Evolutionary conservation across 2,888 invertebrate genomes (phyloP).

Genomic region (Malthinus flaveolus): DNA sequence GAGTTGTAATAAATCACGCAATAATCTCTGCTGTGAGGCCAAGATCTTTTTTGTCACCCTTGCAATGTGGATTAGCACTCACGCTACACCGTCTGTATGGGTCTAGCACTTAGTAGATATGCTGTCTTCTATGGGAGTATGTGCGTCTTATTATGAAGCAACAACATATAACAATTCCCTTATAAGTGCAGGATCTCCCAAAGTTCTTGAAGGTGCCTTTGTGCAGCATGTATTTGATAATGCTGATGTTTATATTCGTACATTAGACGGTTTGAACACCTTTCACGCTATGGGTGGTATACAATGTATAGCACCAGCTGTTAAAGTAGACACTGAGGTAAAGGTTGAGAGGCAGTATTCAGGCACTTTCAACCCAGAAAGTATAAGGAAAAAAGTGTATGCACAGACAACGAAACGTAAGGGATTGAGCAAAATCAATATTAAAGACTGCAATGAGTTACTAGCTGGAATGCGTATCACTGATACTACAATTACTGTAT

Average conservation of each 20-base stretch:
- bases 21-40: too few species aligned
- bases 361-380: too few species aligned
- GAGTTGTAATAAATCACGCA: too few species aligned
- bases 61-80: too few species aligned
- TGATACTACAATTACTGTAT: neutral
- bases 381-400: too few species aligned
- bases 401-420: too few species aligned
- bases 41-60: too few species aligned
- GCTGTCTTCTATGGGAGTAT: neutral
- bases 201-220: neutral
- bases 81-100: too few species aligned
- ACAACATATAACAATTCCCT: slow-evolving; percentile 8
- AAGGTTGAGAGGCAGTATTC: too few species aligned
- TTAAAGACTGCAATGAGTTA: neutral
- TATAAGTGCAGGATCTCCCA: slow-evolving; percentile 6
- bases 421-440: too few species aligned
- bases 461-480: neutral
- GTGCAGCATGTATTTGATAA: slow-evolving; percentile 10
- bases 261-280: slow-evolving; percentile 9
- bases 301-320: slow-evolving; percentile 1
- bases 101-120: too few species aligned
- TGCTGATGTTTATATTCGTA: slow-evolving; percentile 9
- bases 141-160: slow-evolving; percentile 10
- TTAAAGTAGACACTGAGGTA: too few species aligned
- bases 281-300: neutral